Conservation (phyloP, 2,113 vertebrate species). For the Pungitius pungitius region DNA sequence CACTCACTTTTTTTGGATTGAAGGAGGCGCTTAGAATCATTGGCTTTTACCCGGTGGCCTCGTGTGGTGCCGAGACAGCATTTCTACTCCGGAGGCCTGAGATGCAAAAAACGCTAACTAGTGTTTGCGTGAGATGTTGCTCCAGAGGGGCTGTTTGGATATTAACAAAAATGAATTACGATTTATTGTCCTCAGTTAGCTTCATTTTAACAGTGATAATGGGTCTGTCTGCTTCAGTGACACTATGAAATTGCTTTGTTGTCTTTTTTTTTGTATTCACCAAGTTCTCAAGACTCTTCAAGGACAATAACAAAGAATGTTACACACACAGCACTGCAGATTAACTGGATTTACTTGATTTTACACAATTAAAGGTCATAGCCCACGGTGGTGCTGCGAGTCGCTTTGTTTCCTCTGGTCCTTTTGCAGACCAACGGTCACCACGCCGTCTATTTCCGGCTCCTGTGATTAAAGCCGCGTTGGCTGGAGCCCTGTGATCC, state of each 20-base stretch:
- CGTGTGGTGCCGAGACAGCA: neutral
- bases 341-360: conserved; percentile 79
- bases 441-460: neutral
- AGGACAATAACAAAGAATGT: conserved; percentile 74
- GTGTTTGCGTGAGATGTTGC: conserved; percentile 30
- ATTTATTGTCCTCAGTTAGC: neutral
- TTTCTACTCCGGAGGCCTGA: conserved; percentile 15
- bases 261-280: conserved; percentile 48
- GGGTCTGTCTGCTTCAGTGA: conserved; percentile 42
- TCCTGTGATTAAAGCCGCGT: conserved; percentile 7
- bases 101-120: neutral
- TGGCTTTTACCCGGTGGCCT: conserved; percentile 9
- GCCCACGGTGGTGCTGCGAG: conserved; percentile 7
- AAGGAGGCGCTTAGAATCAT: no score
- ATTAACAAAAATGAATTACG: conserved; percentile 19
- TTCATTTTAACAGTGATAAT: conserved; percentile 25
- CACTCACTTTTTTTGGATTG: no score
- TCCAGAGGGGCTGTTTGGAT: neutral
- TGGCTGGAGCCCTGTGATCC: conserved; percentile 9
- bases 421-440: neutral
- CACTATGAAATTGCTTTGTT: conserved; percentile 50
- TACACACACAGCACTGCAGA: conserved; percentile 69
- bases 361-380: conserved; percentile 69
- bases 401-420: neutral
- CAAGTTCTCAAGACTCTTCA: conserved; percentile 60